phyloP scores from a whole-genome alignment of 2,888 invertebrate genomes.

The Leuctra nigra region DNA sequence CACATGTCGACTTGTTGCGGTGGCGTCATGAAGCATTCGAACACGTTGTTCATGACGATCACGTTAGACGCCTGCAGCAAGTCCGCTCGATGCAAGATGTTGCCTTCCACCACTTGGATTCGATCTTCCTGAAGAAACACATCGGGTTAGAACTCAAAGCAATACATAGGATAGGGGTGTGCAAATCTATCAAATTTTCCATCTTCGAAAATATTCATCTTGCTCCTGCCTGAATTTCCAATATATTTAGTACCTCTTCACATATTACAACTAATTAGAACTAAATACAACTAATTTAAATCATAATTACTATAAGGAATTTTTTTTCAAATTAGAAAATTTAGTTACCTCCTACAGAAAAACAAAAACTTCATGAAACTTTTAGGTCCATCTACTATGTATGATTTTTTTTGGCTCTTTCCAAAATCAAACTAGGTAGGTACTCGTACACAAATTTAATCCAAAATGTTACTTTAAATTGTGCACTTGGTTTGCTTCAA shows the following conservation, averaged over 20 bases:
- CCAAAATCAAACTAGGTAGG: too few species aligned
- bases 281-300: background rate
- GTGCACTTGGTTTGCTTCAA: too few species aligned
- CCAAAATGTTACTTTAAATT: too few species aligned
- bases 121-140: constrained; percentile 37
- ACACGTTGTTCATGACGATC: constrained; percentile 58
- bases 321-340: background rate
- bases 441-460: too few species aligned
- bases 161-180: background rate
- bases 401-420: background rate
- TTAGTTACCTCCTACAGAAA: background rate
- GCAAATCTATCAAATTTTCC: background rate
- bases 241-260: background rate
- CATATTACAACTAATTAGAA: background rate
- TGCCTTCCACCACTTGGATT: constrained; percentile 50
- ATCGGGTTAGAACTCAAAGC: too few species aligned
- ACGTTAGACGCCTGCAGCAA: constrained; percentile 50
- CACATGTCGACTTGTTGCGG: constrained; percentile 54
- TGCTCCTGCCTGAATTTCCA: background rate
- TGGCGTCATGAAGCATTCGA: constrained; percentile 58
- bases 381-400: background rate
- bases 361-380: background rate
- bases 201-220: too few species aligned
- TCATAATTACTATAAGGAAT: background rate
- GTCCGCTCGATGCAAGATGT: constrained; percentile 50